These are phyloP conservation scores for Falco peregrinus DNA, from an alignment of 2,797 vertebrate genomes.

Conservation along the genomic window DNA sequence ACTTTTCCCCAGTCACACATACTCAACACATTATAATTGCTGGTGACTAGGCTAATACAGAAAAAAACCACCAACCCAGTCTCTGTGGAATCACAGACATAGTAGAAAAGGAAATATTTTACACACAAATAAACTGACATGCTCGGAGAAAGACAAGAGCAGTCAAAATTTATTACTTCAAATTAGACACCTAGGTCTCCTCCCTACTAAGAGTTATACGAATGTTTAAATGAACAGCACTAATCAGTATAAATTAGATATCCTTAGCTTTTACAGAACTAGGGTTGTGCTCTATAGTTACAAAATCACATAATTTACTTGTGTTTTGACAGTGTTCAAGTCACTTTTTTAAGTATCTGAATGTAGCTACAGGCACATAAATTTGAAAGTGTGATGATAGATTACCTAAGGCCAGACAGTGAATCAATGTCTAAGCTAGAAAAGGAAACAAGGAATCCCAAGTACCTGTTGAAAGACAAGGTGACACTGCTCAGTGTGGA, in stretches of 20 bases:
- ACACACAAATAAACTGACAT: background rate
- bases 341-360: background rate
- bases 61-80: background rate
- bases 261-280: background rate
- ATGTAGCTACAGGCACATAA: background rate
- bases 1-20: background rate
- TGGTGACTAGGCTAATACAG: background rate
- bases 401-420: constrained; percentile 3
- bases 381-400: background rate
- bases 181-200: background rate
- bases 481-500: background rate
- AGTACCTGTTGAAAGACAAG: constrained; percentile 5
- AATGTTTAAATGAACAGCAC: background rate
- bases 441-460: background rate
- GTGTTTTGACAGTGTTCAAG: background rate
- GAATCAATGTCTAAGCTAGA: constrained; percentile 1
- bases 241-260: background rate
- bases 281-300: background rate
- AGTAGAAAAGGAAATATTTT: background rate
- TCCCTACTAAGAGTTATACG: background rate
- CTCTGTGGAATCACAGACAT: background rate
- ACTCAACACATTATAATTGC: background rate
- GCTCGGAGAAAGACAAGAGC: background rate
- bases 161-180: background rate
- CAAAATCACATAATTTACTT: background rate